phyloP scores from a whole-genome alignment of 2,888 invertebrate species.

The Coenonympha glycerion region DNA sequence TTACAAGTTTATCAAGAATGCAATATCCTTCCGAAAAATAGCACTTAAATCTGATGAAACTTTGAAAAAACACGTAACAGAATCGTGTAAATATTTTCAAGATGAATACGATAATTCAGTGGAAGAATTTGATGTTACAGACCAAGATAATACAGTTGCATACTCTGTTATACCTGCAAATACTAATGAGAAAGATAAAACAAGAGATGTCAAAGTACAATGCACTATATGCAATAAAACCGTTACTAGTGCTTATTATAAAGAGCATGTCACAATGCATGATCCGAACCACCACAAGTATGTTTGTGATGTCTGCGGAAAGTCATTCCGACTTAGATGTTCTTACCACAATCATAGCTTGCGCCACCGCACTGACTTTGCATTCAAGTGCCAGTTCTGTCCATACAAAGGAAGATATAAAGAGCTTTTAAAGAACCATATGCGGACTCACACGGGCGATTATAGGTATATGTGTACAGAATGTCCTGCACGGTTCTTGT shows the following conservation, averaged over 20 bases:
- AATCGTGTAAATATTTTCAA: constrained; percentile 18
- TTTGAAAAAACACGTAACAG: constrained; percentile 36
- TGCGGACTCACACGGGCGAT: constrained; percentile 41
- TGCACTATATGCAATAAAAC: constrained; percentile 40
- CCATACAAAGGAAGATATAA: constrained; percentile 40
- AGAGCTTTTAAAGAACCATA: constrained; percentile 39
- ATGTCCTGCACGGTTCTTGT: constrained; percentile 43
- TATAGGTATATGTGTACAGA: constrained; percentile 45
- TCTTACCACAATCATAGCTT: constrained; percentile 42
- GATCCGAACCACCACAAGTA: constrained; percentile 40
- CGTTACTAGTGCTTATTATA: constrained; percentile 37
- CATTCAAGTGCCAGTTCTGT: constrained; percentile 39
- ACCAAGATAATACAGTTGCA: not conserved
- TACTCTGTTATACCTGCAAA: not conserved
- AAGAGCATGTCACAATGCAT: constrained; percentile 40
- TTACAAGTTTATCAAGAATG: constrained; percentile 44
- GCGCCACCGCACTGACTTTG: constrained; percentile 38
- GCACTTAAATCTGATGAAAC: constrained; percentile 44
- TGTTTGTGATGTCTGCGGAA: constrained; percentile 42
- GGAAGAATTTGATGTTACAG: constrained; percentile 24
- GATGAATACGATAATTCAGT: constrained; percentile 10
- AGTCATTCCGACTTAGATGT: constrained; percentile 39
- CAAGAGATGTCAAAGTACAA: constrained; percentile 32
- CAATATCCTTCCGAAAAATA: constrained; percentile 47
- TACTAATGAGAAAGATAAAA: not conserved